phyloP scores from a whole-genome alignment of 1,140 invertebrate genomes.

The Drosophila setifemur region DNA sequence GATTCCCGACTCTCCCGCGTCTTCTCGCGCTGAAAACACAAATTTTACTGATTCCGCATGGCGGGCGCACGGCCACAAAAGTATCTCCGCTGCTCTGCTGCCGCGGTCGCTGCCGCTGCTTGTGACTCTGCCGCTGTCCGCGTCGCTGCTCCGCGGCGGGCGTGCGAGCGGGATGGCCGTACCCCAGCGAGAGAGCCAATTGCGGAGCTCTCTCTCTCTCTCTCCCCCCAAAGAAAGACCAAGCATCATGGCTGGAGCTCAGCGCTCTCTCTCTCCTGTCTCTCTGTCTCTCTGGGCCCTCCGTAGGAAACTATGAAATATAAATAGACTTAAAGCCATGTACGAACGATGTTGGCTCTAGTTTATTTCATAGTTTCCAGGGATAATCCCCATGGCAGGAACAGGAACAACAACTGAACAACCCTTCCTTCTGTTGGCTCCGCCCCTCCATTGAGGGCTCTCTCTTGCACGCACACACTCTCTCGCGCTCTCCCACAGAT shows the following conservation, averaged over 20 bases:
- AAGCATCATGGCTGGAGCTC: conserved; percentile 14
- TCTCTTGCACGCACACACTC: background rate
- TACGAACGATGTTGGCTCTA: background rate
- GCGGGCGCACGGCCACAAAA: conserved; percentile 75
- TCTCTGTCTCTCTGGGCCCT: background rate
- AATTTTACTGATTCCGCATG: conserved; percentile 76
- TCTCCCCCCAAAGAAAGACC: background rate
- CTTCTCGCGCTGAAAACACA: conserved; percentile 75
- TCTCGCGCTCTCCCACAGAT: conserved; percentile 57
- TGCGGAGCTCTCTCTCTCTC: conserved; percentile 4
- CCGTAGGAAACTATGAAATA: too few species aligned
- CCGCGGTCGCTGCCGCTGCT: conserved; percentile 20
- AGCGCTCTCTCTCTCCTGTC: background rate
- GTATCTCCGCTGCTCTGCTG: too few species aligned
- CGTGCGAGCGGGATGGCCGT: conserved; percentile 11
- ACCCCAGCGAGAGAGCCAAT: background rate
- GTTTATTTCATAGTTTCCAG: background rate
- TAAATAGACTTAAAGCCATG: too few species aligned
- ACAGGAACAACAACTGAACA: conserved; percentile 11
- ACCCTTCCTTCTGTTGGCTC: conserved; percentile 17
- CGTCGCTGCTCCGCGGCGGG: conserved; percentile 1
- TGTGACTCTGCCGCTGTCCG: conserved; percentile 32
- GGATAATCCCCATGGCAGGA: background rate
- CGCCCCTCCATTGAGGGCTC: conserved; percentile 7
- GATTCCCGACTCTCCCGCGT: too few species aligned